Evolutionary conservation across 2,113 vertebrate genomes (phyloP).

Genomic region (Polypterus bichir): DNA sequence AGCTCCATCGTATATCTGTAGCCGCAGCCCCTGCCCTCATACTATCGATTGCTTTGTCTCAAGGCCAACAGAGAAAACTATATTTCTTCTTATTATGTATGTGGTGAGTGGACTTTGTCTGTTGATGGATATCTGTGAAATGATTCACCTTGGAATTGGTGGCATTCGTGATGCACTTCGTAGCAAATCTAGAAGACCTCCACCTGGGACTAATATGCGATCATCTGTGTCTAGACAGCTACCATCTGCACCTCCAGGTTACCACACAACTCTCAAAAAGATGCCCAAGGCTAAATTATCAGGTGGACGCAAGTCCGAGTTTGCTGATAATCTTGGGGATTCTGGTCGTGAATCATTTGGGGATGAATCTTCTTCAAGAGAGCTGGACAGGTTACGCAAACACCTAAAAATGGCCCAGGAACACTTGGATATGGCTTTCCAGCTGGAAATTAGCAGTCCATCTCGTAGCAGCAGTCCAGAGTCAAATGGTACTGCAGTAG

Average conservation of each 20-base stretch:
- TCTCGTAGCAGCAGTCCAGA: slow-evolving; percentile 66
- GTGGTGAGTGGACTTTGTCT: slow-evolving; percentile 68
- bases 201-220: fast-evolving
- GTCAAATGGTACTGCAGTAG: slow-evolving; percentile 50
- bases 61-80: slow-evolving; percentile 75
- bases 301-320: slow-evolving; percentile 29
- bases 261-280: slow-evolving; percentile 60
- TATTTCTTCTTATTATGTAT: slow-evolving; percentile 79
- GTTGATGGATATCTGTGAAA: slow-evolving; percentile 64
- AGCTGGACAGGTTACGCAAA: slow-evolving; percentile 55
- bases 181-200: background rate
- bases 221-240: slow-evolving; percentile 11
- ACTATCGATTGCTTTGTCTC: slow-evolving; percentile 77
- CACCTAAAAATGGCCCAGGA: slow-evolving; percentile 71
- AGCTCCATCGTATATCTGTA: slow-evolving; percentile 61
- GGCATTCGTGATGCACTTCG: slow-evolving; percentile 58
- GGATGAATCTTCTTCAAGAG: slow-evolving; percentile 31
- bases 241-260: slow-evolving; percentile 56
- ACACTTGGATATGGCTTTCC: slow-evolving; percentile 69
- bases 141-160: slow-evolving; percentile 61
- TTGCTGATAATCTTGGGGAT: slow-evolving; percentile 42
- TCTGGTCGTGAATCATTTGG: slow-evolving; percentile 37
- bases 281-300: slow-evolving; percentile 30
- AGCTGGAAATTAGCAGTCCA: slow-evolving; percentile 49
- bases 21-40: slow-evolving; percentile 65